Evolutionary conservation across 2,113 vertebrate genomes (phyloP).

Genomic region (Sebastes fasciatus): DNA sequence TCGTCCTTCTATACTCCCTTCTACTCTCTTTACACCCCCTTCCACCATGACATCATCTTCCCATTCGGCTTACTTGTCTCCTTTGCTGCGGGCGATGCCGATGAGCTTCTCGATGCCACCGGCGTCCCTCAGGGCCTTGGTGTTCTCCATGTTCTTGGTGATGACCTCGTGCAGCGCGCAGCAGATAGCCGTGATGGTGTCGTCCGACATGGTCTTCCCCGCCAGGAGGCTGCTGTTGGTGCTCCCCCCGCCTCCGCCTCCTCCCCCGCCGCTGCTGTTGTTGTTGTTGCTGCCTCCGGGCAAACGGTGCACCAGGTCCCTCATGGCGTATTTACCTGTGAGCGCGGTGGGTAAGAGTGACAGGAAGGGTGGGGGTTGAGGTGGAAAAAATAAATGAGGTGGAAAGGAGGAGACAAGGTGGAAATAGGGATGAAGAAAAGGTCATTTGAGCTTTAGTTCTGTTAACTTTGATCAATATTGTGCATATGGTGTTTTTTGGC

Average conservation of each 20-base stretch:
- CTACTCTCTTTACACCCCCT: background rate
- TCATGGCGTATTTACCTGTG: constrained; percentile 95
- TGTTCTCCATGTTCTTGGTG: constrained; percentile 99
- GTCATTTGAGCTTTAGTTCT: background rate
- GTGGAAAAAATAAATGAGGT: constrained; percentile 1
- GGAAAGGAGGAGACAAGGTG: background rate
- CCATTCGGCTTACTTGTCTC: constrained; percentile 92
- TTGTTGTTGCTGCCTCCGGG: constrained; percentile 92
- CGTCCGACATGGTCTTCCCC: constrained; percentile 96
- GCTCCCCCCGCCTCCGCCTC: constrained; percentile 63
- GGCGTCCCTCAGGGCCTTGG: constrained; percentile 97
- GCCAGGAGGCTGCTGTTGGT: constrained; percentile 74
- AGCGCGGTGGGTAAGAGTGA: background rate
- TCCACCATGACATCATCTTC: constrained; percentile 7
- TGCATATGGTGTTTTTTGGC: background rate
- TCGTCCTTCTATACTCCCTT: background rate
- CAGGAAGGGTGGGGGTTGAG: background rate
- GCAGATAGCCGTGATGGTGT: constrained; percentile 96
- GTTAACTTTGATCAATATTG: background rate
- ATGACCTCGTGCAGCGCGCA: constrained; percentile 97
- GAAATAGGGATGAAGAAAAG: background rate
- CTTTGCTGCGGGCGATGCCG: constrained; percentile 96
- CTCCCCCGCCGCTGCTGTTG: constrained; percentile 62
- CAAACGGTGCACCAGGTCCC: constrained; percentile 95
- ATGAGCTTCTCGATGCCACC: constrained; percentile 97